Base-by-base conservation (phyloP, 2,888 invertebrate genomes). In the Lasioglossum malachurum region DNA sequence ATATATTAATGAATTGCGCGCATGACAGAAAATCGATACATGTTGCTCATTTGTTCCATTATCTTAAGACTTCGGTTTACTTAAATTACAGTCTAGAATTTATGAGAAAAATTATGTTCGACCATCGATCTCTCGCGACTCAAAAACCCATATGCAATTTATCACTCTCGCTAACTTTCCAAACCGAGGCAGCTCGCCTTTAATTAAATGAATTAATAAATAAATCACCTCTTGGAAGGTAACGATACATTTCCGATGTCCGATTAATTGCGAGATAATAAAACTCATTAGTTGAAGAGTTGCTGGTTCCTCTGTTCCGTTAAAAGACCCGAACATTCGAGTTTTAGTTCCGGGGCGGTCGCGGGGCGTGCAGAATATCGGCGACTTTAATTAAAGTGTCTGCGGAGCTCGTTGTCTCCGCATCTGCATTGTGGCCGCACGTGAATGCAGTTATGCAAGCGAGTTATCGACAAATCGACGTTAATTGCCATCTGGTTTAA, bases 391-490 rank as follows among this genome's bases (percentile, higher is more conserved):
- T 82, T 78, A 72, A 78, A 82, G 72, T 46, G 81, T 72, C 81
- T 64, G 78, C 57, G 38, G 38, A 72, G 46, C 78, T 78, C 46
- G 81, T 72, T 72, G 60, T 64, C 49, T 60, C 79, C 41, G n/a
- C 16, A 35, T 41, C 74, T 74, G 35, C 82, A 67, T 67, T 64
- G 73, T 73, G 19, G 67, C 38, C 12, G 73, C 81, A 69, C 69
- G 74, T 46, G 69, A 74, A 75, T 80, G 53, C 69, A 75, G 80
- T 83, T 83, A 75, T 75, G 82, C 82, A 80, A 83, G 44, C 82
- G 75, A 80, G 82, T 83, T 83, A 83, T 83, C 75, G 82, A 57
- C 57, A 80, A 83, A 80, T 83, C 81, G 75, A 83, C 75, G 82
- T 80, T 83, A 83, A 83, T 83, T 83, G 82, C 82, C 35, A 44